Evolutionary conservation across 2,113 vertebrate genomes (phyloP).

Genomic region (Plecturocebus donacophilus): DNA sequence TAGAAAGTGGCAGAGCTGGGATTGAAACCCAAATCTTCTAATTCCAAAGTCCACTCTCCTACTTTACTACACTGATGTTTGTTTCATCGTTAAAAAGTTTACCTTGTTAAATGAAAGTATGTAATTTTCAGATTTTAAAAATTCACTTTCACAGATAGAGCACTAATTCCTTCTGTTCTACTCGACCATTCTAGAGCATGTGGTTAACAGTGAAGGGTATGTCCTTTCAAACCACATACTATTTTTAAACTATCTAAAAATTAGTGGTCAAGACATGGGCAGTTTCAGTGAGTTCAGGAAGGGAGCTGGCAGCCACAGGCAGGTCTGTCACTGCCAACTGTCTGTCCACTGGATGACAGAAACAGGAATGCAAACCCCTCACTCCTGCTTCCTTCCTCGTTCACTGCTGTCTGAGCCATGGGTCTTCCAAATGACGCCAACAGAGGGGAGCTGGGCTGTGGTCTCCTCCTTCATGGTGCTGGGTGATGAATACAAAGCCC

Average conservation of each 20-base stretch:
- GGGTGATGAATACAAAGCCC: neutral
- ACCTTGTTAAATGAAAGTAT: neutral
- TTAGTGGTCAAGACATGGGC: neutral
- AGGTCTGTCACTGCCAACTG: neutral
- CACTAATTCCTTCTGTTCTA: neutral
- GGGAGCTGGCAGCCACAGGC: neutral
- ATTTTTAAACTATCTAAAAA: neutral
- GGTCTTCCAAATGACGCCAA: neutral
- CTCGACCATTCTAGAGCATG: neutral
- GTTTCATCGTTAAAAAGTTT: neutral
- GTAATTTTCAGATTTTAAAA: neutral
- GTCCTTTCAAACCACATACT: neutral
- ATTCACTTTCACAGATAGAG: neutral
- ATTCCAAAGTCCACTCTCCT: neutral
- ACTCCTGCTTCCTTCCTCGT: no score
- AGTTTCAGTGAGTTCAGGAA: neutral
- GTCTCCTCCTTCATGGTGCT: neutral
- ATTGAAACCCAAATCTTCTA: neutral
- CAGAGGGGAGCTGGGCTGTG: accelerated
- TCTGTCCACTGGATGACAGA: neutral
- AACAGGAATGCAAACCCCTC: neutral
- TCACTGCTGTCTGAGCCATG: neutral
- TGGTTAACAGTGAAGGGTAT: neutral
- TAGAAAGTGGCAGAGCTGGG: neutral
- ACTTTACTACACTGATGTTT: accelerated